Evolutionary conservation across 2,113 vertebrate genomes (phyloP), one percentile per base, ranked within the genome.

Genomic region (Corythoichthys haematopterus): DNA sequence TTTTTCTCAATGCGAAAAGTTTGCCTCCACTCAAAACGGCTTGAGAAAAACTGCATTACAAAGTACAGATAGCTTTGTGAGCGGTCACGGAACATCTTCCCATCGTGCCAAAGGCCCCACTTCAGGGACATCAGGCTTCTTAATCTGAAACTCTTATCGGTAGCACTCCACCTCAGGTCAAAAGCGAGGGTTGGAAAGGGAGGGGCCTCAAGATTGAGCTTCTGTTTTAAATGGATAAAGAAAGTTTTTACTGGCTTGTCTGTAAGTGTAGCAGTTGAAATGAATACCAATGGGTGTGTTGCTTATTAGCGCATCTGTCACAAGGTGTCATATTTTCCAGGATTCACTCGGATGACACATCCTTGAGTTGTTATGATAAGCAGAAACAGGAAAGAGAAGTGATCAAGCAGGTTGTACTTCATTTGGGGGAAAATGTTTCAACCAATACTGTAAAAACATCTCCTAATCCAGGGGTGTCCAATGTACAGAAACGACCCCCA

Each of bases 61-160:
- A 28, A 53, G 67, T 7, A 59, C 53, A 69, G 81, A 89, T 84
- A 76, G 78, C 73, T 77, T 86, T 88, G 77, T 83, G 75, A 70
- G 74, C 65, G 14, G 15, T 74, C 68, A 71, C 71, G 28, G 65
- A 37, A 33, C 51, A 3, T 68, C 64, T 60, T 76, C 38, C n/a
- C 28, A 14, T 38, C 52, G 53, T 20, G 68, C 85, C 78, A 80
- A 65, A 80, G 74, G 71, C 33, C 14, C 20, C 0, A 5, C 11
- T 36, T 28, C 8, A 12, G 35, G 43, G 51, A 33, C 65, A 37
- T 53, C 56, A 47, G 48, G 8, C 52, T n/a, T 64, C 52, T 69
- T 35, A 58, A 61, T 61, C 38, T 43, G 58, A 20, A 61, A 20
- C 16, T 61, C 38, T 61, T 20, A 61, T 43, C 58, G 10, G 37